Conservation (phyloP, 2,113 vertebrate species). For the Callipepla californica region DNA sequence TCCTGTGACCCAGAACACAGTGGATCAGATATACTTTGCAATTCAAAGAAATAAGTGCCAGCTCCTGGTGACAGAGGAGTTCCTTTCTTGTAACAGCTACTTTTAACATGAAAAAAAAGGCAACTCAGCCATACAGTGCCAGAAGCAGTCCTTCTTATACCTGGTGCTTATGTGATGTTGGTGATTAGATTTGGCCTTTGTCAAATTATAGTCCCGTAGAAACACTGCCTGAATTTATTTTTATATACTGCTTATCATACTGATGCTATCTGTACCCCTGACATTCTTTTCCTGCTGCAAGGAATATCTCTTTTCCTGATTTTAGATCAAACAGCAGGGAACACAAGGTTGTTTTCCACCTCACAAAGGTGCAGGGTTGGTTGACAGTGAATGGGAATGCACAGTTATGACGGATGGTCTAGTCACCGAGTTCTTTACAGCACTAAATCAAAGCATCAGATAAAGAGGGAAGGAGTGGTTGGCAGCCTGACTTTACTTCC, state of each 20-base stretch:
- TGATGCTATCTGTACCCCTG: constrained; percentile 9
- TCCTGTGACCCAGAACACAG: background rate
- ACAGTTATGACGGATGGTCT: background rate
- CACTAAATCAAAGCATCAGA: constrained; percentile 31
- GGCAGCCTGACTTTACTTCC: background rate
- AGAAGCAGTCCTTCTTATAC: background rate
- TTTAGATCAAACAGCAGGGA: constrained; percentile 26
- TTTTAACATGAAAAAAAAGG: background rate
- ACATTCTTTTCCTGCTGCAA: background rate
- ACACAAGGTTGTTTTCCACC: background rate
- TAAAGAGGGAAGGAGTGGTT: constrained; percentile 47
- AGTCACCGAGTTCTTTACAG: constrained; percentile 9
- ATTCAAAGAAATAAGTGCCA: background rate
- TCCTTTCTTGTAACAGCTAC: background rate
- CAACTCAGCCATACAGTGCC: background rate
- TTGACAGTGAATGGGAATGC: background rate
- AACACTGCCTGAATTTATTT: constrained; percentile 37
- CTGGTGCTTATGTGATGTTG: background rate
- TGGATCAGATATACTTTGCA: background rate
- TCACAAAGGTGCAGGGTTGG: background rate
- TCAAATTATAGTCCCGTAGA: constrained; percentile 39
- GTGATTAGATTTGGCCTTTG: constrained; percentile 44
- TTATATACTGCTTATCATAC: constrained; percentile 38
- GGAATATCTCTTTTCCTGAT: background rate
- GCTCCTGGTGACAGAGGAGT: background rate